These are phyloP conservation scores for Orestias chungarensis DNA, from an alignment of 2,797 vertebrate species.

Conservation along the genomic window DNA sequence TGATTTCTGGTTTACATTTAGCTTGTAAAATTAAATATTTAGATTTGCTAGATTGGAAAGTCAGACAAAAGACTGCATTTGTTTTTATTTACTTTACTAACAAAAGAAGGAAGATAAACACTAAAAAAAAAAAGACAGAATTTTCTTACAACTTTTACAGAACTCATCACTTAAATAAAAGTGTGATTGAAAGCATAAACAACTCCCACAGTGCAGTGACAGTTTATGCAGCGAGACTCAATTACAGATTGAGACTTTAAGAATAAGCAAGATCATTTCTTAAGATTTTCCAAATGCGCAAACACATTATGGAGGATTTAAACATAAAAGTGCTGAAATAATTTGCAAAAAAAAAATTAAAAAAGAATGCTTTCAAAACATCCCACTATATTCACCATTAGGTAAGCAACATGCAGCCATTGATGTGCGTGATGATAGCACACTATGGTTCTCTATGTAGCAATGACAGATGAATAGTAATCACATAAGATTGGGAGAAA, in stretches of 20 bases:
- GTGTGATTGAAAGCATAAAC: slow-evolving; percentile 63
- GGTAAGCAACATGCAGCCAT: slow-evolving; percentile 55
- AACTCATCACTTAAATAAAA: slow-evolving; percentile 14
- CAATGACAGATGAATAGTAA: slow-evolving; percentile 59
- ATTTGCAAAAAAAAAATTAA: slow-evolving; percentile 33
- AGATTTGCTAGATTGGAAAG: neutral
- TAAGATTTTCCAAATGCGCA: slow-evolving; percentile 46
- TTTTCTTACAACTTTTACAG: slow-evolving; percentile 1
- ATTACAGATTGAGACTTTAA: slow-evolving; percentile 37
- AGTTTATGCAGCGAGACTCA: slow-evolving; percentile 25
- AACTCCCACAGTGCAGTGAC: slow-evolving; percentile 32
- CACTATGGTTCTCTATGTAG: slow-evolving; percentile 30
- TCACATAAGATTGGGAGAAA: slow-evolving; percentile 57
- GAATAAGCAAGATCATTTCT: slow-evolving; percentile 42
- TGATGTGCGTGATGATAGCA: slow-evolving; percentile 33
- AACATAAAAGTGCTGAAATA: slow-evolving; percentile 20
- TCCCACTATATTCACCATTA: slow-evolving; percentile 47
- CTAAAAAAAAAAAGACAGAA: slow-evolving; percentile 10
- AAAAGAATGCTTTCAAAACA: slow-evolving; percentile 48
- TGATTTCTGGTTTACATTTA: slow-evolving; percentile 7
- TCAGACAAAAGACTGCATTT: neutral
- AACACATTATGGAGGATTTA: slow-evolving; percentile 29
- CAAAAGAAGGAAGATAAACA: neutral
- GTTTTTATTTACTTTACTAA: slow-evolving; percentile 15
- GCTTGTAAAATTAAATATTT: neutral